phyloP scores from a whole-genome alignment of 2,888 invertebrate species.

The Cyclophora punctaria region DNA sequence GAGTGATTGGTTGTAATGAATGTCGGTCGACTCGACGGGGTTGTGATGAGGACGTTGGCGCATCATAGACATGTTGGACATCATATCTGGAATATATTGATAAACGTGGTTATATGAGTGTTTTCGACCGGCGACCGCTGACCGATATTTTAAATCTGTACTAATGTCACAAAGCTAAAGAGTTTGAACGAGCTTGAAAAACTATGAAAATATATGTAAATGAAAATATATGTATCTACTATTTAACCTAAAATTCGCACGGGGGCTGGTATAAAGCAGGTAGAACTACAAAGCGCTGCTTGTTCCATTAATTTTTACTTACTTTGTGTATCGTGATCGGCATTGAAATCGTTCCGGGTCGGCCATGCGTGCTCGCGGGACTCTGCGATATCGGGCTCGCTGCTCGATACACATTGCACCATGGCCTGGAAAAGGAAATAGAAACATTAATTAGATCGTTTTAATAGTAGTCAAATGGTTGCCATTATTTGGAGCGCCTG shows the following conservation, averaged over 20 bases:
- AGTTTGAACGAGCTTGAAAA: too few species aligned
- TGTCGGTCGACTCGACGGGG: constrained; percentile 57
- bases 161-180: too few species aligned
- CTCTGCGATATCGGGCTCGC: constrained; percentile 81
- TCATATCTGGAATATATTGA: constrained; percentile 42
- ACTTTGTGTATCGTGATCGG: constrained; percentile 56
- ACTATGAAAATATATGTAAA: too few species aligned
- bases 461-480: too few species aligned
- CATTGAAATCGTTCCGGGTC: constrained; percentile 37
- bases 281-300: too few species aligned
- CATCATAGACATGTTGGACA: constrained; percentile 53
- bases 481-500: too few species aligned
- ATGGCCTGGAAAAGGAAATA: constrained; percentile 73
- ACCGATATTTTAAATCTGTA: too few species aligned
- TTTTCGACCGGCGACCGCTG: too few species aligned
- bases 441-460: not conserved
- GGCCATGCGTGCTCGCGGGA: constrained; percentile 55
- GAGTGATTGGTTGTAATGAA: constrained; percentile 53
- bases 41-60: constrained; percentile 50
- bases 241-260: too few species aligned
- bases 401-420: constrained; percentile 92
- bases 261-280: too few species aligned
- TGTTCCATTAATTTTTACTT: constrained; percentile 13
- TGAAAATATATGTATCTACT: too few species aligned
- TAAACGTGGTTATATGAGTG: too few species aligned